A percentile compares a stretch with the other conserved stretches of the same genome.
Evolutionary conservation across 2,797 vertebrate genomes (phyloP).

Genomic region (Coregonus ussuriensis): DNA sequence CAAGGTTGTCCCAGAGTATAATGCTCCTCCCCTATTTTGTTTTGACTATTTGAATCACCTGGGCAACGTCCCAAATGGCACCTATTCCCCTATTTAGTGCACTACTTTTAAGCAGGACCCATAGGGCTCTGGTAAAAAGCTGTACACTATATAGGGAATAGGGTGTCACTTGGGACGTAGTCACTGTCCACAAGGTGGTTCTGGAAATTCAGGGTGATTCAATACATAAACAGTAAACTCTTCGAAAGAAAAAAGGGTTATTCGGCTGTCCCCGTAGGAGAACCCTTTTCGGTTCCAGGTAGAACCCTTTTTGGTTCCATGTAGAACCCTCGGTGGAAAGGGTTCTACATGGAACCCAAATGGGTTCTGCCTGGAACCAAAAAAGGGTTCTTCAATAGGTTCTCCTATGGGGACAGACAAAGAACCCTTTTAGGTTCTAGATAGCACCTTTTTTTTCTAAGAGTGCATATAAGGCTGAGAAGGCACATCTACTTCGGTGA

Average conservation of each 20-base stretch:
- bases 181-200: neutral
- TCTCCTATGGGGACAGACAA: no score
- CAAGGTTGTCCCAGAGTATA: slow-evolving; percentile 67
- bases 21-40: slow-evolving; percentile 49
- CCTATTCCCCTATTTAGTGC: neutral
- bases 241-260: no score
- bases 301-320: no score
- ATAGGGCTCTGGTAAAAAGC: neutral
- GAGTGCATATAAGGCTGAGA: neutral
- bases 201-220: neutral
- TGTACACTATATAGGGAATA: neutral
- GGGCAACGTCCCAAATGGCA: neutral
- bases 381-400: no score
- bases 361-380: no score
- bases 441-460: no score
- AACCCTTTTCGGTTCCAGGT: no score
- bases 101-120: no score
- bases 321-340: no score
- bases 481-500: neutral
- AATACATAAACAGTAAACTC: slow-evolving; percentile 27
- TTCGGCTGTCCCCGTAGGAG: no score
- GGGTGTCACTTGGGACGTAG: neutral
- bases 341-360: no score
- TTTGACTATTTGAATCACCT: slow-evolving; percentile 56
- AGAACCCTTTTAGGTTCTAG: no score